Evolutionary conservation across 1,140 invertebrate species (phyloP).

Genomic region (Berghia stephanieae): DNA sequence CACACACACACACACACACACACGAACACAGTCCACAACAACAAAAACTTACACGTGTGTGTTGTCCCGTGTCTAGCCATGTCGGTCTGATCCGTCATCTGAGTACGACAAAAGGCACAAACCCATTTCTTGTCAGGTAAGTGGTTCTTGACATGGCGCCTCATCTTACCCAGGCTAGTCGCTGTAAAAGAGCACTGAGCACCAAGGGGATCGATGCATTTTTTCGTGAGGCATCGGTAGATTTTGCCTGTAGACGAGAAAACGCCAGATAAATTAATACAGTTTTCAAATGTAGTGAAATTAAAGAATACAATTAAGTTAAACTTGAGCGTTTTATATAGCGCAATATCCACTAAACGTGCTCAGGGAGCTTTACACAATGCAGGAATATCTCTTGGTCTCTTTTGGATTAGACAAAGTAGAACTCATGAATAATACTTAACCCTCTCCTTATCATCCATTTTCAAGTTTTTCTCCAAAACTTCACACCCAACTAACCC

Average conservation of each 20-base stretch:
- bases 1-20: not conserved
- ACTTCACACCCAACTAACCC: no score
- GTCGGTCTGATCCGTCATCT: conserved; percentile 30
- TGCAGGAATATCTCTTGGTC: no score
- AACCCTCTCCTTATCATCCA: no score
- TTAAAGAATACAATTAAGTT: not conserved
- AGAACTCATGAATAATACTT: no score
- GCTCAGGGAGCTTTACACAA: no score
- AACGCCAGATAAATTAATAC: not conserved
- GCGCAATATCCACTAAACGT: not conserved
- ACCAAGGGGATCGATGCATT: not conserved
- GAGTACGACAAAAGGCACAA: conserved; percentile 25
- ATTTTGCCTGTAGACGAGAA: not conserved
- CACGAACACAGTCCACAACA: not conserved
- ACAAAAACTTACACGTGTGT: conserved; percentile 21
- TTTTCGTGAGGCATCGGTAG: conserved; percentile 5
- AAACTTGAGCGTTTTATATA: not conserved
- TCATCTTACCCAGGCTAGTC: conserved; percentile 20
- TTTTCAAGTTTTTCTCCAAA: no score
- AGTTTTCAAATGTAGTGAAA: not conserved
- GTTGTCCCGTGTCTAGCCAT: conserved; percentile 23
- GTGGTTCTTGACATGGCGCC: conserved; percentile 27
- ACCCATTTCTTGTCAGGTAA: conserved; percentile 32
- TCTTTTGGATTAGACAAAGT: no score
- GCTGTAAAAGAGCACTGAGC: not conserved